Evolutionary conservation across 2,797 vertebrate genomes (phyloP), one percentile per base, ranked within the genome.

Genomic region (Lateolabrax maculatus): DNA sequence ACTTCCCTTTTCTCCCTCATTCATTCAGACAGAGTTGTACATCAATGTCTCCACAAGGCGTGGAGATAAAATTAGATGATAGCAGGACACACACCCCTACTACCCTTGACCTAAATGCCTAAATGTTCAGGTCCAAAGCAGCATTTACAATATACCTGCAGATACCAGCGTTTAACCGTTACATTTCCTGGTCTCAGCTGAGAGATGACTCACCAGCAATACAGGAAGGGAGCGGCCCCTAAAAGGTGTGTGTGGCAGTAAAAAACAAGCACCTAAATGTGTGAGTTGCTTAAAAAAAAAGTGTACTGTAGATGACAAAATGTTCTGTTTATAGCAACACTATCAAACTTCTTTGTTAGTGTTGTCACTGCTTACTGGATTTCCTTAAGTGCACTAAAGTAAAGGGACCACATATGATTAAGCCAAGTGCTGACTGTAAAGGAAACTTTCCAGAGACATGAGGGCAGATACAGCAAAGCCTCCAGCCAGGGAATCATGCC

Each of bases 41-140:
- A 57, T 44, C 52, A 9, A 75, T 25, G 69, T 75, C 69, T 84
- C 6, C 31, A 82, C 21, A 27, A 66, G 2, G 5, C 12, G 25
- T 49, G 2, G 12, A 62, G 49, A 71, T 68, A 48, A 74, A 89
- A 89, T 62, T 60, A 73, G 76, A 57, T 57, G 65, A 73, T 21
- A 55, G 65, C 75, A 73, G 72, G 51, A 76, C 60, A 71, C 53
- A 76, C 53, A 70, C n/a, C 27, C n/a, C 56, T 12, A 19, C 71
- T 65, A 75, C 52, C 81, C 75, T 75, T 85, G 79, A 85, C 84
- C 88, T 69, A 89, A 63, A 87, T 57, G 68, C 29, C n/a, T 57
- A 62, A 21, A 76, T 75, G 66, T 53, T 37, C 18, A 53, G 11
- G 9, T 16, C 25, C 41, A 52, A 19, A 43, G 61, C 37, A 25